These are phyloP conservation scores for Balaeniceps rex DNA, from an alignment of 2,113 vertebrate species.

Conservation along the genomic window DNA sequence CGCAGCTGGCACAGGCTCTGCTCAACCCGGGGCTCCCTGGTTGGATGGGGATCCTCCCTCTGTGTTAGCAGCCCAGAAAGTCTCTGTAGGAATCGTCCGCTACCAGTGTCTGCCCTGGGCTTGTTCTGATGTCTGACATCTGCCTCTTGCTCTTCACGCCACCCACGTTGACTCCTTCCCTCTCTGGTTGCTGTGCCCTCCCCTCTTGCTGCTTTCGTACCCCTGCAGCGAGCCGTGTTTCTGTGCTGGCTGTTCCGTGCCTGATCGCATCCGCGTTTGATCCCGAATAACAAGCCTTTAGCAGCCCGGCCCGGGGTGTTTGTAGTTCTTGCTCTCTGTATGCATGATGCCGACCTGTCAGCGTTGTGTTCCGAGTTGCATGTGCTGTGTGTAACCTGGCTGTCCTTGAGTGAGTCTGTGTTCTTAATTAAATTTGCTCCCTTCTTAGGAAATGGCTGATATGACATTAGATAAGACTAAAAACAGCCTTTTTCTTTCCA, in stretches of 20 bases:
- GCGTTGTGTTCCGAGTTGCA: background rate
- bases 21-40: background rate
- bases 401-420: slow-evolving; percentile 39
- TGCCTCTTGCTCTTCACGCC: background rate
- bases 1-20: background rate
- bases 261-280: background rate
- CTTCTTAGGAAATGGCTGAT: slow-evolving; percentile 63
- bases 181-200: background rate
- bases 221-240: background rate
- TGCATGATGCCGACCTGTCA: background rate
- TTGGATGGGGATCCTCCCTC: background rate
- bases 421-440: slow-evolving; percentile 63
- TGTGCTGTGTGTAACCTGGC: slow-evolving; percentile 27
- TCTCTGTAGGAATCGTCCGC: background rate
- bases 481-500: slow-evolving; percentile 1
- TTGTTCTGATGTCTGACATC: background rate
- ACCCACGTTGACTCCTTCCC: background rate
- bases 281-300: background rate
- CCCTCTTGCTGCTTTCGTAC: background rate
- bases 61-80: background rate
- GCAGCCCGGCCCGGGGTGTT: background rate
- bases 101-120: background rate
- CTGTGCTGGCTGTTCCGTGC: background rate
- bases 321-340: background rate
- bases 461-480: slow-evolving; percentile 55